phyloP scores from a whole-genome alignment of 2,797 vertebrate species.

The Tragelaphus oryx region DNA sequence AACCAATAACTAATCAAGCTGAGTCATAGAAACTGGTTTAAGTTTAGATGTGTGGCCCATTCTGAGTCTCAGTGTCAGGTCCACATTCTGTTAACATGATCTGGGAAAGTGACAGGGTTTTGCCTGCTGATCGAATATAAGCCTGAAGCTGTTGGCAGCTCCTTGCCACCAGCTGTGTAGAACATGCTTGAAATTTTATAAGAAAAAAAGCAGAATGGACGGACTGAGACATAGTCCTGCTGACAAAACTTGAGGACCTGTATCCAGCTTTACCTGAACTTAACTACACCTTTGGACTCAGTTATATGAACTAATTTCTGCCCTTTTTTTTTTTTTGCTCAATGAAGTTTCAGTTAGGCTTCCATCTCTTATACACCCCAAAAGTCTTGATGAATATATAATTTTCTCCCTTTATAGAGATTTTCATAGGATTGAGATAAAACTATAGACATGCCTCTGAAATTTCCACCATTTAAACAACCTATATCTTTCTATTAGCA shows the following conservation, averaged over 20 bases:
- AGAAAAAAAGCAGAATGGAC: background rate
- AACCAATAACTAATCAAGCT: background rate
- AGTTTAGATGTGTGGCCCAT: background rate
- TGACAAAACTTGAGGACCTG: conserved; percentile 14
- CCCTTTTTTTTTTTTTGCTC: background rate
- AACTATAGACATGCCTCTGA: background rate
- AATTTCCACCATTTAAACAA: background rate
- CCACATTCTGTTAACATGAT: background rate
- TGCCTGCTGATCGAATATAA: background rate
- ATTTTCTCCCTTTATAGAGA: background rate
- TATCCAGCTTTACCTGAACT: background rate
- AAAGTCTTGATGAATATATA: background rate
- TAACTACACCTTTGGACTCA: background rate
- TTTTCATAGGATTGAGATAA: background rate
- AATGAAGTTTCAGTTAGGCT: background rate
- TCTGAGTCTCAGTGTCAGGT: background rate
- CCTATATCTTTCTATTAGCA: background rate
- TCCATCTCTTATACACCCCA: background rate
- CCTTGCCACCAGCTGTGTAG: background rate
- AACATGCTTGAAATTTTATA: background rate
- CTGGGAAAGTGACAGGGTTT: background rate
- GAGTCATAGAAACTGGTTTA: background rate
- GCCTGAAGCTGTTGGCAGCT: background rate
- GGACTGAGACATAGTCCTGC: background rate
- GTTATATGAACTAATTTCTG: background rate